phyloP scores from a whole-genome alignment of 2,888 invertebrate genomes.

The Trissolcus brochymenae region DNA sequence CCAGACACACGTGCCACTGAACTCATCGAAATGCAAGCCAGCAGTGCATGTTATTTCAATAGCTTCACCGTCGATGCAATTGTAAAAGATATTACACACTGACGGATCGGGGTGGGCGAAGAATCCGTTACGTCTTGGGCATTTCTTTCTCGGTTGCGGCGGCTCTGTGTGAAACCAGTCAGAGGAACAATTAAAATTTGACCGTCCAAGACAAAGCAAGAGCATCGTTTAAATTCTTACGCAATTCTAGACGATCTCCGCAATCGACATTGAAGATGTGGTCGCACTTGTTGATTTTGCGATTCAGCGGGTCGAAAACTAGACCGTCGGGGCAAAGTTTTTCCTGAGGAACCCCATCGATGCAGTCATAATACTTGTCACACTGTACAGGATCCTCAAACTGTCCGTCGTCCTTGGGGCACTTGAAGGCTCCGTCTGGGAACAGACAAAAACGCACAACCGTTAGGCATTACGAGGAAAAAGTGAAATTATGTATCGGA shows the following conservation, averaged over 20 bases:
- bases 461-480: slow-evolving; percentile 16
- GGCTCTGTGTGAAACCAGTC: slow-evolving; percentile 80
- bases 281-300: slow-evolving; percentile 93
- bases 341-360: slow-evolving; percentile 83
- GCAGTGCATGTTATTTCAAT: slow-evolving; percentile 90
- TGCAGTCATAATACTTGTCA: slow-evolving; percentile 90
- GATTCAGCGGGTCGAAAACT: slow-evolving; percentile 90
- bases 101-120: slow-evolving; percentile 91
- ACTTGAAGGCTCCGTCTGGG: slow-evolving; percentile 82
- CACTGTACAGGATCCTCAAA: slow-evolving; percentile 89
- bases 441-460: not conserved
- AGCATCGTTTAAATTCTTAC: no score
- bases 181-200: slow-evolving; percentile 40
- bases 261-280: slow-evolving; percentile 95
- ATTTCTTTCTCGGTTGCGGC: slow-evolving; percentile 83
- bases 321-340: slow-evolving; percentile 92
- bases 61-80: slow-evolving; percentile 91
- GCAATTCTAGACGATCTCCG: slow-evolving; percentile 90
- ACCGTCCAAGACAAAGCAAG: no score
- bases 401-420: slow-evolving; percentile 88
- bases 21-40: slow-evolving; percentile 93
- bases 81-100: slow-evolving; percentile 91
- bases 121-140: slow-evolving; percentile 92
- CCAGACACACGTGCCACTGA: slow-evolving; percentile 93
- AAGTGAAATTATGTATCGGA: slow-evolving; percentile 35